phyloP scores from a whole-genome alignment of 2,113 vertebrate genomes.

The Scortum barcoo region DNA sequence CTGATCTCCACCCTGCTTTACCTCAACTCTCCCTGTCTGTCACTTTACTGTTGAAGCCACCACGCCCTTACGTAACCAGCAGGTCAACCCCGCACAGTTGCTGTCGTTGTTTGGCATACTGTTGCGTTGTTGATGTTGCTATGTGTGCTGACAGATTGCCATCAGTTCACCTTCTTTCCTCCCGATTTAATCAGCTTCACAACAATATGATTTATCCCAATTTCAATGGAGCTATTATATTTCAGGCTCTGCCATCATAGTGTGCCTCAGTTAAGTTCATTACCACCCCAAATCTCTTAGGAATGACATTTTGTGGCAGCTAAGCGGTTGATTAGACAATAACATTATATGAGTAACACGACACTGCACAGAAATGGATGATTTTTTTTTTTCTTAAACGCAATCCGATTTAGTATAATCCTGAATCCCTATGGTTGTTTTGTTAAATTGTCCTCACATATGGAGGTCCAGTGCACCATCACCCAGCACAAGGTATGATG shows the following conservation, averaged over 20 bases:
- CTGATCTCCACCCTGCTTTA: slow-evolving; percentile 49
- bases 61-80: slow-evolving; percentile 34
- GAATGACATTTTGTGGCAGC: slow-evolving; percentile 43
- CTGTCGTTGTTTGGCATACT: slow-evolving; percentile 12
- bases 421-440: neutral
- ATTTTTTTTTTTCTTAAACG: neutral
- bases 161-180: slow-evolving; percentile 34
- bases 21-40: slow-evolving; percentile 25
- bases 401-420: slow-evolving; percentile 4
- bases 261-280: slow-evolving; percentile 42
- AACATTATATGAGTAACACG: slow-evolving; percentile 4
- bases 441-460: neutral
- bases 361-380: neutral
- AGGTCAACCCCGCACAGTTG: neutral
- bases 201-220: slow-evolving; percentile 41
- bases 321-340: slow-evolving; percentile 36
- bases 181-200: slow-evolving; percentile 44
- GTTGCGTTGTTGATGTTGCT: slow-evolving; percentile 49
- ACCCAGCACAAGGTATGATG: neutral
- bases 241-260: slow-evolving; percentile 25
- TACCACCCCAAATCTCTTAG: slow-evolving; percentile 26
- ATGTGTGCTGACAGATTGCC: slow-evolving; percentile 20
- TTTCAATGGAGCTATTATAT: slow-evolving; percentile 56
- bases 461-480: neutral
- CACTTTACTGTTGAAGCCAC: slow-evolving; percentile 35